Evolutionary conservation across 2,797 vertebrate genomes (phyloP).

Genomic region (Dipus sagitta): DNA sequence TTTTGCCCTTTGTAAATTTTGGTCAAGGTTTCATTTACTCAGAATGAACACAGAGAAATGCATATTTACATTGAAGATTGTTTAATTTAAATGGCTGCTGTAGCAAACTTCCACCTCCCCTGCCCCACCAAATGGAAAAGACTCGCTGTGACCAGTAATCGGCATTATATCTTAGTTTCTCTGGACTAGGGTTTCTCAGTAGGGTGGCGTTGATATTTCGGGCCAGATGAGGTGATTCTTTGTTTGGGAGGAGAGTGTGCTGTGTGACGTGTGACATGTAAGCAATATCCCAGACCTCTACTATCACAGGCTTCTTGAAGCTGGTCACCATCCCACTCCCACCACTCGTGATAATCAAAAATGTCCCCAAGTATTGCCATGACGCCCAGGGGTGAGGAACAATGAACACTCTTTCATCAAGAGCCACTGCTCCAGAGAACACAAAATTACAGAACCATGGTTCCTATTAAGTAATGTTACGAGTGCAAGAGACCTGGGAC

Average conservation of each 20-base stretch:
- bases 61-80: constrained; percentile 6
- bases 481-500: background rate
- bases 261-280: background rate
- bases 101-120: background rate
- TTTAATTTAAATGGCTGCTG: background rate
- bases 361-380: background rate
- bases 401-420: background rate
- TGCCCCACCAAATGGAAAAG: background rate
- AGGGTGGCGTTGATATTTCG: background rate
- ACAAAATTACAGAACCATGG: background rate
- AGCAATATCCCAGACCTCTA: background rate
- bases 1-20: background rate
- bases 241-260: too few relatives aligned
- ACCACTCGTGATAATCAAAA: background rate
- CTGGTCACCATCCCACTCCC: background rate
- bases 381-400: too few relatives aligned
- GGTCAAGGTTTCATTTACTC: background rate
- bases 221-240: background rate
- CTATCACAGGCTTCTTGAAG: background rate
- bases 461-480: background rate
- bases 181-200: background rate
- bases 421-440: background rate
- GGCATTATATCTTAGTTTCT: background rate
- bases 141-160: background rate
- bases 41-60: background rate